These are phyloP conservation scores for Apis cerana DNA, from an alignment of 1,140 invertebrate genomes.

Conservation along the genomic window DNA sequence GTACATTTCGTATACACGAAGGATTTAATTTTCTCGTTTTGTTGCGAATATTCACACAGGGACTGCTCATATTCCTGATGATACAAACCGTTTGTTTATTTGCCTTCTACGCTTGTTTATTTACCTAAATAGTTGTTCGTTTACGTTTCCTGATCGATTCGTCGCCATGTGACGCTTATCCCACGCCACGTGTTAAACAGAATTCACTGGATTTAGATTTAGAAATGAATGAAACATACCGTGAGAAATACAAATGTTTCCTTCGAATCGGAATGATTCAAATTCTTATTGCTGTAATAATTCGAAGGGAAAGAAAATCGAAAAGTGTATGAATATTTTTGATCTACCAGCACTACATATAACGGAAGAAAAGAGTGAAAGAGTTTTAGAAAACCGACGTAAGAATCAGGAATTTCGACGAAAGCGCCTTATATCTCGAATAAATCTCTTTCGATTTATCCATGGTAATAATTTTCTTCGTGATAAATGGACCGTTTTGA, in stretches of 20 bases:
- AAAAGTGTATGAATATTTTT: too few relatives aligned
- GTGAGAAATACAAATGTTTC: too few relatives aligned
- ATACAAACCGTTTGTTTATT: not conserved
- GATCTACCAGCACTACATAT: not conserved
- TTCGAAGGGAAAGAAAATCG: too few relatives aligned
- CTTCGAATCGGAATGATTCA: too few relatives aligned
- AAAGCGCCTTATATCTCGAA: not conserved
- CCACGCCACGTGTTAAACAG: not conserved
- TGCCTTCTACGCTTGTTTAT: not conserved
- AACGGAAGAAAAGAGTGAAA: constrained; percentile 2
- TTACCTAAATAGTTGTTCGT: not conserved
- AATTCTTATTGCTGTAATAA: too few relatives aligned
- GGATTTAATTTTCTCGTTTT: too few relatives aligned
- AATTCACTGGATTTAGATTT: not conserved
- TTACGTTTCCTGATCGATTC: not conserved
- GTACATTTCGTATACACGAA: too few relatives aligned
- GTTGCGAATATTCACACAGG: not conserved
- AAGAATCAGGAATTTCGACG: not conserved
- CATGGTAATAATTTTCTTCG: not conserved
- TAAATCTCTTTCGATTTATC: constrained; percentile 20
- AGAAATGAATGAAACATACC: too few relatives aligned
- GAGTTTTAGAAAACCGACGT: constrained; percentile 4
- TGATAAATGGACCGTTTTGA: not conserved
- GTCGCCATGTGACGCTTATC: not conserved
- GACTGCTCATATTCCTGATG: not conserved